phyloP scores from a whole-genome alignment of 2,888 invertebrate genomes.

The Agonopterix alstromeriana region DNA sequence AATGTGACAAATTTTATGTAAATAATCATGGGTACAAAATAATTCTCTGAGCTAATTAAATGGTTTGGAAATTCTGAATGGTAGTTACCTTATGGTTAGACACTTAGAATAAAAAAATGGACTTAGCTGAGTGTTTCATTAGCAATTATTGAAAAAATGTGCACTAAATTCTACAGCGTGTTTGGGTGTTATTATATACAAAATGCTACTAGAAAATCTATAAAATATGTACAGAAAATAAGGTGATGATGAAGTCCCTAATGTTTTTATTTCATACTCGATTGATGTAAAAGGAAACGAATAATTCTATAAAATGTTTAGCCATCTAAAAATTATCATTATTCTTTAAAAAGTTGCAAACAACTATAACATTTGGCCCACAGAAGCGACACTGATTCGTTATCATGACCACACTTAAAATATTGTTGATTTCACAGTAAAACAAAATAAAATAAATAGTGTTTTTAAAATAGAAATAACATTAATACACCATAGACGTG shows the following conservation, averaged over 20 bases:
- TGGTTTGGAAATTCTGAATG: too few relatives aligned
- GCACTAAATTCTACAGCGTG: too few relatives aligned
- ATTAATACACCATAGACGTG: constrained; percentile 20
- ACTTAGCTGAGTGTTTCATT: too few relatives aligned
- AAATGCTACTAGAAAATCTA: neutral
- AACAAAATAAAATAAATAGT: constrained; percentile 10
- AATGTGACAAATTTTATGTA: too few relatives aligned
- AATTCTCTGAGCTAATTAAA: too few relatives aligned
- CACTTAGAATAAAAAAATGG: too few relatives aligned
- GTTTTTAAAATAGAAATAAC: constrained; percentile 3
- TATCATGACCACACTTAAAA: constrained; percentile 41
- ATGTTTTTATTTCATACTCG: neutral
- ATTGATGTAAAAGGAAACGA: neutral
- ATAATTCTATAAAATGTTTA: constrained; percentile 20
- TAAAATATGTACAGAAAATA: neutral
- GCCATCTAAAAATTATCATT: constrained; percentile 28
- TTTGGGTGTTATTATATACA: too few relatives aligned
- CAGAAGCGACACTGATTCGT: constrained; percentile 66
- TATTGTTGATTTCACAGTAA: constrained; percentile 48
- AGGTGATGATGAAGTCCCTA: neutral
- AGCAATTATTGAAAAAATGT: too few relatives aligned
- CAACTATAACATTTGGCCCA: constrained; percentile 55
- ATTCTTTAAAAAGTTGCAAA: constrained; percentile 20
- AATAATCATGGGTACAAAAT: too few relatives aligned
- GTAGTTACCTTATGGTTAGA: too few relatives aligned